Base-by-base conservation (phyloP, 2,113 vertebrate genomes). In the Thunnus maccoyii region DNA sequence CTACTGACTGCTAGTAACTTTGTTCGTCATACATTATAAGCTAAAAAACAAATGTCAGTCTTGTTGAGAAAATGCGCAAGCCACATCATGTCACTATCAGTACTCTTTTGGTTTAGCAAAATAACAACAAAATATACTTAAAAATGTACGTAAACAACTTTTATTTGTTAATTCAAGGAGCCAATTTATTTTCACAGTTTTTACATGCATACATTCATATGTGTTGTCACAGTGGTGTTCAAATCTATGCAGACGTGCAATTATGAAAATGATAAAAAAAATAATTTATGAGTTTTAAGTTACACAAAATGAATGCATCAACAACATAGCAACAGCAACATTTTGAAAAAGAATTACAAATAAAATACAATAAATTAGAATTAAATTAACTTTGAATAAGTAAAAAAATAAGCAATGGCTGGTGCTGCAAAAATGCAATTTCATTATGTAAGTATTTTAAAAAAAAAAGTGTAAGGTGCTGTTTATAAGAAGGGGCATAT, bases 201-300 rank as follows among this genome's bases (percentile, higher is more conserved):
- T 22, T 64, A 2, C 14, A 65, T 51, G 7, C 14, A 64, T 50
- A 76, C 76, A 64, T 80, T 36, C 8, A 60, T 20, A 9, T 18
- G 15, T 46, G 13, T 32, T 22, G 22, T 71, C 46, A 74, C 20
- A 30, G 52, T 57, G n/a, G 20, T 20, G 54, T 47, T 5, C 10
- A 47, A 47, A 63, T 32, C 7, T 27, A 16, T 46, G 41, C 11
- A 41, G 12, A 67, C 2, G 30, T 14, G 14, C 18, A 25, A 56
- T 9, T 55, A 14, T 41, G 54, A 32, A 12, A 58, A n/a, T 50
- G 14, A 36, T 15, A 32, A 51, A 22, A 1, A 22, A 1, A 22
- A 22, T 36, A 22, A 22, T 22, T 22, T 22, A 22, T 22, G 22
- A 36, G 32, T 36, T 36, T 36, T 36, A 36, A 36, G 32, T 36